Evolutionary conservation across 2,888 invertebrate species (phyloP), one percentile per base, ranked within the genome.

Genomic region (Nemoura dubitans): DNA sequence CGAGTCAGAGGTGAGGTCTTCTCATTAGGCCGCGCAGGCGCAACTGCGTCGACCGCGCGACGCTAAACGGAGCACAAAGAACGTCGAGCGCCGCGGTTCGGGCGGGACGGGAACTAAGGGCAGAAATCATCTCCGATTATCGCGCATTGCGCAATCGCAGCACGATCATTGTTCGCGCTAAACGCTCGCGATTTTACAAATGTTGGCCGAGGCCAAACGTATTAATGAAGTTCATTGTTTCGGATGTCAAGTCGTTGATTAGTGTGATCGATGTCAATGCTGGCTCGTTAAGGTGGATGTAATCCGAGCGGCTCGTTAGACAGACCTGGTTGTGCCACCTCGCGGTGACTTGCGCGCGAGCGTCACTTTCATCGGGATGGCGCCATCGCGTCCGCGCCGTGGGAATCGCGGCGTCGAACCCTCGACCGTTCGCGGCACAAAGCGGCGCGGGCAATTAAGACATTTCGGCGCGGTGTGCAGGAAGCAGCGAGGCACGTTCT

Each of bases 51-150:
- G 59, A 14, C 16, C 59, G 21, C 3, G 59, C 10, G 59, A 7
- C 59, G 59, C 16, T 21, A 59, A 59, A 14, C 59, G 21, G 16
- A 59, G 59, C 59, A 59, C 59, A 59, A 21, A 59, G 59, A 10
- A 36, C 36, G 36, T 6, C 36, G 36, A 7, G 16, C 16, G 10
- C 59, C 59, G 21, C 21, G 59, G 59, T 1, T 59, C 6, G 59
- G 59, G 59, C 36, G 59, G 14, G 59, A 10, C 21, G 59, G 16
- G 59, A 59, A 59, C 1, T 14, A 59, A 59, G 59, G 59, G 59
- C 59, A 59, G 59, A 59, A 59, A 59, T 59, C 59, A 59, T 59
- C 59, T 59, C 59, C 59, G 59, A 59, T 59, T 59, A 59, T 59
- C 6, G 14, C 14, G 59, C 3, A 59, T 59, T 1, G 59, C 59